phyloP scores from a whole-genome alignment of 2,888 invertebrate genomes.

The Catonia carolina region DNA sequence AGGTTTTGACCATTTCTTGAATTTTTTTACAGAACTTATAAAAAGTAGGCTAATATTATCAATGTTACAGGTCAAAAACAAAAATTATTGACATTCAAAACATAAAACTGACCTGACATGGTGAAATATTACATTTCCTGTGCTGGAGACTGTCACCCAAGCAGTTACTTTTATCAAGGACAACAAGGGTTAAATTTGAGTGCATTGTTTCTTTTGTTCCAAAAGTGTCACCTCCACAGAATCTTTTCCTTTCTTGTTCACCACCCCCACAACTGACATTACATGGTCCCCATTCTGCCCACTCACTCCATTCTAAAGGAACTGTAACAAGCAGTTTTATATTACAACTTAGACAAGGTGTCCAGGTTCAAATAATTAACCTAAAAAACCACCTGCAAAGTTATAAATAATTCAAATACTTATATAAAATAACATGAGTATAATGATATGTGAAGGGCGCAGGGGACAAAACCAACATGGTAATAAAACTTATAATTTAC shows the following conservation, averaged over 20 bases:
- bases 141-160: constrained; percentile 20
- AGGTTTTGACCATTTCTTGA: too few species aligned
- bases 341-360: background rate
- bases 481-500: too few species aligned
- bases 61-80: too few species aligned
- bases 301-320: constrained; percentile 48
- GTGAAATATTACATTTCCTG: constrained; percentile 19
- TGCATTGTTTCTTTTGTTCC: background rate
- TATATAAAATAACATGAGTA: too few species aligned
- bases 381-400: too few species aligned
- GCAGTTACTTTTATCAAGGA: constrained; percentile 25
- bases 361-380: too few species aligned
- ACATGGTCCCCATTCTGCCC: constrained; percentile 47
- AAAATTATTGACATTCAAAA: too few species aligned
- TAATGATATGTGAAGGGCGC: too few species aligned
- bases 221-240: constrained; percentile 37
- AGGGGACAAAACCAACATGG: too few species aligned
- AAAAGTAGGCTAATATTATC: too few species aligned
- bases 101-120: constrained; percentile 42
- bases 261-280: constrained; percentile 48
- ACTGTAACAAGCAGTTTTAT: constrained; percentile 39
- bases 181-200: constrained; percentile 1
- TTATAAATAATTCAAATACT: background rate
- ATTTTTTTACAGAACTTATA: too few species aligned
- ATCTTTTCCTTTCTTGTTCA: constrained; percentile 41